phyloP scores from a whole-genome alignment of 2,113 vertebrate species.

The Zingel zingel region DNA sequence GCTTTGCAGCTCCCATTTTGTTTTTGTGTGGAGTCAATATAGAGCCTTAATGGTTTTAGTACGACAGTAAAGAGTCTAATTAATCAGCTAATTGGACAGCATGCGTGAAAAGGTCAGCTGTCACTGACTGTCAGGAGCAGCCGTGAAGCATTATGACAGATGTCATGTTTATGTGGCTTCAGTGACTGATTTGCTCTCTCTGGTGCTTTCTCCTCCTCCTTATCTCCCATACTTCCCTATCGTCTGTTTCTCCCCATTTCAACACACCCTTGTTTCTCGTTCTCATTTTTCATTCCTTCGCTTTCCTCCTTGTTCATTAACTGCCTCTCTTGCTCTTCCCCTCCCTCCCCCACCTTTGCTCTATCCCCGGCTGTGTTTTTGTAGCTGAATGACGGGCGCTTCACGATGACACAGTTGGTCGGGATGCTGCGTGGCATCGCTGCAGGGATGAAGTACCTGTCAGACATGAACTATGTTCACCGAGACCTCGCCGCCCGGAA shows the following conservation, averaged over 20 bases:
- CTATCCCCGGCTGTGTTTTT: conserved; percentile 20
- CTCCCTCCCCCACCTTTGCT: neutral
- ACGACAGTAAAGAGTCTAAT: conserved; percentile 63
- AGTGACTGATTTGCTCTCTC: conserved; percentile 57
- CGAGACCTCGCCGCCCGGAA: conserved; percentile 96
- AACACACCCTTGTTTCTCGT: neutral
- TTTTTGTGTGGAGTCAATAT: conserved; percentile 30
- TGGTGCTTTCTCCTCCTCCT: conserved; percentile 17
- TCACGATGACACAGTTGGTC: conserved; percentile 97
- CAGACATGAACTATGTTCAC: conserved; percentile 98
- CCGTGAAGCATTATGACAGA: conserved; percentile 64
- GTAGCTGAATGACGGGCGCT: conserved; percentile 96
- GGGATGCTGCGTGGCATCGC: conserved; percentile 97
- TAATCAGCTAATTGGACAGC: conserved; percentile 78
- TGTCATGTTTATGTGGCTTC: conserved; percentile 70
- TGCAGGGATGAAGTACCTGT: conserved; percentile 97
- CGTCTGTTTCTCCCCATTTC: conserved; percentile 8
- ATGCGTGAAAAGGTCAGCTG: conserved; percentile 77
- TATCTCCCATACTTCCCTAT: conserved; percentile 7
- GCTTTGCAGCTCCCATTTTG: neutral
- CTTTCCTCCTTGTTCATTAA: conserved; percentile 8
- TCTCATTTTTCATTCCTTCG: neutral
- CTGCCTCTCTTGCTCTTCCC: neutral
- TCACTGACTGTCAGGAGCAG: conserved; percentile 61
- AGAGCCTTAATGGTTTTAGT: conserved; percentile 44